These are phyloP conservation scores for Propithecus coquereli DNA, from an alignment of 2,113 vertebrate genomes.

Conservation along the genomic window DNA sequence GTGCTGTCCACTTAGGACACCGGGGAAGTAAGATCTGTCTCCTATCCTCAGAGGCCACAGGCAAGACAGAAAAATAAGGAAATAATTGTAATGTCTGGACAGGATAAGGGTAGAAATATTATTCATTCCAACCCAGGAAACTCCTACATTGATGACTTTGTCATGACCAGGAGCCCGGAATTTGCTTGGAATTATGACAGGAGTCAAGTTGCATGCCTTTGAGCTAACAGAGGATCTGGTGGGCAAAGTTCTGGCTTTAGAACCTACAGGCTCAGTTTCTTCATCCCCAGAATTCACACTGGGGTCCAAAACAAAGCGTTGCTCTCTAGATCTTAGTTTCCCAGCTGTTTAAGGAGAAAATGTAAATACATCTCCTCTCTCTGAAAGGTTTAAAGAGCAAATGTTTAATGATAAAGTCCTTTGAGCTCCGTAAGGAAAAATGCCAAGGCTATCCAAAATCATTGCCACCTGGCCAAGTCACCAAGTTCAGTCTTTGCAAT, in stretches of 20 bases:
- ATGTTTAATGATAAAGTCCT: not conserved
- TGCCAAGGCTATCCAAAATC: not conserved
- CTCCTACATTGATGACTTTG: not conserved
- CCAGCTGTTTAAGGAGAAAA: not conserved
- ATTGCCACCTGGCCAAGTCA: not conserved
- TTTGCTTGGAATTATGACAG: not conserved
- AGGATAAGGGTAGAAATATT: not conserved
- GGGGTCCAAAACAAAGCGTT: not conserved
- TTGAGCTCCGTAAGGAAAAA: not conserved
- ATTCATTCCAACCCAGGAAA: not conserved
- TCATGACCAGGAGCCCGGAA: not conserved
- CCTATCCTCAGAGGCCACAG: not conserved
- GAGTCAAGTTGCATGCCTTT: not conserved
- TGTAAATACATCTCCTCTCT: not conserved
- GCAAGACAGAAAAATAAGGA: not conserved
- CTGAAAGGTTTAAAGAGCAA: not conserved
- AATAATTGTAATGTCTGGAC: not conserved
- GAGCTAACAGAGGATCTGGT: not conserved
- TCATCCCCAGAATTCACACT: not conserved
- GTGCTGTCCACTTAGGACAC: not conserved
- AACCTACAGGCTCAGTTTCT: not conserved
- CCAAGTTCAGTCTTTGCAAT: not conserved
- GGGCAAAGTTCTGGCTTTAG: not conserved
- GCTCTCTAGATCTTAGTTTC: not conserved
- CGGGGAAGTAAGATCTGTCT: not conserved